phyloP scores from a whole-genome alignment of 1,140 invertebrate genomes.

The Zaprionus africanus region DNA sequence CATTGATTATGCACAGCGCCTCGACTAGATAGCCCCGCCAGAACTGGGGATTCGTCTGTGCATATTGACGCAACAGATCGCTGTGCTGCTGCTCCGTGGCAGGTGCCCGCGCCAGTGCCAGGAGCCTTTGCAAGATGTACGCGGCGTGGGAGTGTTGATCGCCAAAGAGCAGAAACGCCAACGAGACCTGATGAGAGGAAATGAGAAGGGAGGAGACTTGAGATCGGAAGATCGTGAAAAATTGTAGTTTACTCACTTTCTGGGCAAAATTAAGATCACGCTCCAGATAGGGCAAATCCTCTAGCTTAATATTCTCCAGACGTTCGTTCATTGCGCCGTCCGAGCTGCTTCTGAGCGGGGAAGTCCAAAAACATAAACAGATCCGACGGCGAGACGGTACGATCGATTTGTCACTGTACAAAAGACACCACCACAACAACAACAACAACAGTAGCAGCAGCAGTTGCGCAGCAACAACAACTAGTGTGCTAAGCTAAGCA shows the following conservation, averaged over 20 bases:
- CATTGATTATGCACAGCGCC: slow-evolving; percentile 68
- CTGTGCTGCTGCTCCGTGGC: slow-evolving; percentile 23
- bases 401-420: not conserved
- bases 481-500: not conserved
- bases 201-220: not conserved
- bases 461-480: not conserved
- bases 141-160: slow-evolving; percentile 51
- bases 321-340: slow-evolving; percentile 28
- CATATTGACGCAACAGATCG: slow-evolving; percentile 64
- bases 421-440: not conserved
- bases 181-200: slow-evolving; percentile 48
- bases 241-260: slow-evolving; percentile 41
- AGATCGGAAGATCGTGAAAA: not conserved
- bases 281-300: slow-evolving; percentile 71
- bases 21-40: slow-evolving; percentile 70
- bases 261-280: slow-evolving; percentile 65
- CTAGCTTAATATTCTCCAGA: slow-evolving; percentile 50
- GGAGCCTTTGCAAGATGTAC: slow-evolving; percentile 68
- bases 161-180: slow-evolving; percentile 68
- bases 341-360: slow-evolving; percentile 18
- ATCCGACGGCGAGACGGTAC: not conserved
- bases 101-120: slow-evolving; percentile 24
- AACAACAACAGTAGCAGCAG: not conserved
- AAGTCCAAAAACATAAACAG: slow-evolving; percentile 37
- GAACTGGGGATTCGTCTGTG: slow-evolving; percentile 41